Evolutionary conservation across 2,888 invertebrate species (phyloP), one percentile per base, ranked within the genome.

Genomic region (Cremastobaeus sp.): DNA sequence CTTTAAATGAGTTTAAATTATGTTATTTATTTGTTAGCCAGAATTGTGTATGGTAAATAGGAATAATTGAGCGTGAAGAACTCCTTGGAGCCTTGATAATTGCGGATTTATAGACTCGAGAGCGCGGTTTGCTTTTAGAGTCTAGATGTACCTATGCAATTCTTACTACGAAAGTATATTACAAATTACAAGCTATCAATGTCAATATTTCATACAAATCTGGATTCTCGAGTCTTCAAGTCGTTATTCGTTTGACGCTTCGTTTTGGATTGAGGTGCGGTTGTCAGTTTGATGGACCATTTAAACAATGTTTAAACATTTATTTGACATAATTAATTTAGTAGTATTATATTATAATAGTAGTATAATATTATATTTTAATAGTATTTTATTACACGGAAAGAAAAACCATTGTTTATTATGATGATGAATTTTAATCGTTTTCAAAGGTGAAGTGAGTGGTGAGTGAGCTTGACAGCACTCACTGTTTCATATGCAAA

Each of bases 1-100:
- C 79, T 32, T 18, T 34, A 79, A 80, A 80, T 81, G 77, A 78
- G 79, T 83, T 82, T 80, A 80, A 82, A 81, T 82, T 82, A 78
- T 81, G 83, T 85, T 85, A 84, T 84, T 84, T 84, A 85, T 85
- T 85, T 80, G 77, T 83, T 84, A 85, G 79, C 77, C 43, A 15
- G 47, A 65, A 32, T 47, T 72, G 62, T 66, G 52, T 54, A 60
- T 47, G n/a, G 9, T 59, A 59, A 37, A 3, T 47, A 17, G n/a
- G 28, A 37, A 6, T 6, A 28, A 17, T 35, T 32, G 34, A 55
- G 28, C 32, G 14, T 8, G 35, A 39, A 41, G 48, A 21, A 34
- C 18, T 35, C 37, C 6, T 60, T 52, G 17, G 25, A 50, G 41
- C 35, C 43, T 64, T 59, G 37, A 48, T 14, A 50, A 68, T 41